phyloP scores from a whole-genome alignment of 2,797 vertebrate genomes.

The Iguana delicatissima region DNA sequence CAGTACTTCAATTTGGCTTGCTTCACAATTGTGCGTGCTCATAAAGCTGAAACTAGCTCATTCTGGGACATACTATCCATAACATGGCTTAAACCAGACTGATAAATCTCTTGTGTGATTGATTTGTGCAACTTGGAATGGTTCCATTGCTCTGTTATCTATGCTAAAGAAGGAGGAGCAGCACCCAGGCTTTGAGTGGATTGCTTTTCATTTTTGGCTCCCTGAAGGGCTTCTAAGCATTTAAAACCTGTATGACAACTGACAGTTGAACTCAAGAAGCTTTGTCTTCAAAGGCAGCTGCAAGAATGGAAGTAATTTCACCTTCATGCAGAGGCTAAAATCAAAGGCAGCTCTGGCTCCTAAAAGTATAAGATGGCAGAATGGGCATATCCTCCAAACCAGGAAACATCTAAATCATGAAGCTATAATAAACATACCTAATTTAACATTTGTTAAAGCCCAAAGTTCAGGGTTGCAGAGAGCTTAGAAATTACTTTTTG shows the following conservation, averaged over 20 bases:
- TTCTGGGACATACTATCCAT: not conserved
- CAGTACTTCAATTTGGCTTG: not conserved
- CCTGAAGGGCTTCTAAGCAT: not conserved
- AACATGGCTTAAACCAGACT: not conserved
- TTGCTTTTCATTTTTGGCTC: not conserved
- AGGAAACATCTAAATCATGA: not conserved
- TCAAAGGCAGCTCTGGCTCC: not conserved
- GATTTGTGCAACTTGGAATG: not conserved
- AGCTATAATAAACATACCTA: not conserved
- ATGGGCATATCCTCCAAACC: not conserved
- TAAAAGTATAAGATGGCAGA: not conserved
- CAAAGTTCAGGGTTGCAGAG: not conserved
- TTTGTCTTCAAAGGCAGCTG: not conserved
- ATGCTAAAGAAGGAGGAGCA: not conserved
- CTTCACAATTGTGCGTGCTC: not conserved
- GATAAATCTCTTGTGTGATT: not conserved
- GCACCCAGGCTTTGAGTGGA: not conserved
- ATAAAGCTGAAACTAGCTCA: constrained; percentile 12
- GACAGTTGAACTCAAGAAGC: not conserved
- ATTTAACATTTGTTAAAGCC: not conserved
- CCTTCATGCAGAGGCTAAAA: not conserved
- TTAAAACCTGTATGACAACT: not conserved
- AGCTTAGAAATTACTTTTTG: too few species aligned
- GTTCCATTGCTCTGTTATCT: not conserved
- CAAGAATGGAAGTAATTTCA: not conserved